phyloP scores from a whole-genome alignment of 2,797 vertebrate species.

The Pangasius larnaudii region DNA sequence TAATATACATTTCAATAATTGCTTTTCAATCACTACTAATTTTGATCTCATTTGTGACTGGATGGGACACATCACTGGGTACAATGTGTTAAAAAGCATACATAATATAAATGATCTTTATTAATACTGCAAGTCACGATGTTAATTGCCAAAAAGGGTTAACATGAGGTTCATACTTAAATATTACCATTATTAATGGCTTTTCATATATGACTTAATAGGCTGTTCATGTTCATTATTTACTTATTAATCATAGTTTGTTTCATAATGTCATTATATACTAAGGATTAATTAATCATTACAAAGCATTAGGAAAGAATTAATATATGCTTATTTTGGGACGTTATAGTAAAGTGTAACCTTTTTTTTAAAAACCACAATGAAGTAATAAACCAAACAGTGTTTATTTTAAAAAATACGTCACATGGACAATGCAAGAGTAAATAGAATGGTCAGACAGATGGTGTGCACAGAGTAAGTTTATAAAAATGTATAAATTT shows the following conservation, averaged over 20 bases:
- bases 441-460: background rate
- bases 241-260: background rate
- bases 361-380: background rate
- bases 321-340: background rate
- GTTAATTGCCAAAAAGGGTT: background rate
- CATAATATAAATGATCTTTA: background rate
- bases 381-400: background rate
- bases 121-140: background rate
- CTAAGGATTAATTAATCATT: background rate
- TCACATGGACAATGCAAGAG: background rate
- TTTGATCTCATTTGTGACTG: background rate
- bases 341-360: background rate
- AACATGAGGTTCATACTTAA: background rate
- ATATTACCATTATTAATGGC: background rate
- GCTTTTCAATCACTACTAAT: background rate
- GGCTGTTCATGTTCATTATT: background rate
- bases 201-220: background rate
- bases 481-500: too few species aligned
- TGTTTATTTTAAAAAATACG: background rate
- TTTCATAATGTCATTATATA: background rate
- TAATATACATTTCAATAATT: background rate
- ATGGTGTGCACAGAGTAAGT: too few species aligned
- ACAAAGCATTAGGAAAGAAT: background rate
- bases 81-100: background rate
- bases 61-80: background rate